Evolutionary conservation across 2,888 invertebrate genomes (phyloP).

Genomic region (Xylocampa areola): DNA sequence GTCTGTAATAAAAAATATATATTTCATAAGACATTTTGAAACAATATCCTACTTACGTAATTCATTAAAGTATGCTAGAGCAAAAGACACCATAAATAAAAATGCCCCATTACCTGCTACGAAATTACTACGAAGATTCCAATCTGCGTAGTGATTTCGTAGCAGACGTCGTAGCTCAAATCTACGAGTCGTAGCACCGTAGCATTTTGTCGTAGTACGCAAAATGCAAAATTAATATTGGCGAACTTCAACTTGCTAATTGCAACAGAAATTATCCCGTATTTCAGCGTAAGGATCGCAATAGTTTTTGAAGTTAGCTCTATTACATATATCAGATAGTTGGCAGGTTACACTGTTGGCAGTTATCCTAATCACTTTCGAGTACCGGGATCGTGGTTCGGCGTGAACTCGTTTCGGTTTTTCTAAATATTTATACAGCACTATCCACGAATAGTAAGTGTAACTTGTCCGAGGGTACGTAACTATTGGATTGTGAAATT

Average conservation of each 20-base stretch:
- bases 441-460: constrained; percentile 48
- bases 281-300: constrained; percentile 47
- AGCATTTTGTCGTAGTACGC: constrained; percentile 42
- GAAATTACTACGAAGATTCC: neutral
- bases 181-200: constrained; percentile 37
- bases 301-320: constrained; percentile 51
- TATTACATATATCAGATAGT: constrained; percentile 52
- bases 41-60: too few species aligned
- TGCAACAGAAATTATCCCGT: constrained; percentile 51
- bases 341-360: constrained; percentile 54
- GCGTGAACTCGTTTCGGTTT: constrained; percentile 40
- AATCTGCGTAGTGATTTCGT: constrained; percentile 7
- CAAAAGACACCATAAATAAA: too few species aligned
- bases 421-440: constrained; percentile 64
- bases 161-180: constrained; percentile 21
- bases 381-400: constrained; percentile 38
- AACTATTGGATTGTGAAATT: constrained; percentile 50
- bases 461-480: constrained; percentile 40
- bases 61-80: too few species aligned
- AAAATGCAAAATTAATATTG: constrained; percentile 44
- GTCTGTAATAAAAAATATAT: too few species aligned
- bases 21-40: too few species aligned
- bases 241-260: constrained; percentile 47
- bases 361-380: constrained; percentile 57
- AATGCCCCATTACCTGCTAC: too few species aligned